These are phyloP conservation scores for Catonia carolina DNA, from an alignment of 2,888 invertebrate genomes.

Conservation along the genomic window DNA sequence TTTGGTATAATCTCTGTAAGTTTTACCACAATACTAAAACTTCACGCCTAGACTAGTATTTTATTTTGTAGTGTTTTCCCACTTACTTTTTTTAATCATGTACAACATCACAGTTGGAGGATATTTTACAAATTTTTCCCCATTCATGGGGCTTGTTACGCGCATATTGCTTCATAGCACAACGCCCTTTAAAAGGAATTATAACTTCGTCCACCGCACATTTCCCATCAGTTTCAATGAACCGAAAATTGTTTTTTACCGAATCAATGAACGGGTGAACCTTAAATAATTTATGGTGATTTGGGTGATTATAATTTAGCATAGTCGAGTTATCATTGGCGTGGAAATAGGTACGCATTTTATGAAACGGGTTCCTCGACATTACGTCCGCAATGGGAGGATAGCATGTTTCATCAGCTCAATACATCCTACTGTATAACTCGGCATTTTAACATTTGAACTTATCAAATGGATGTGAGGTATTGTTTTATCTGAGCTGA, in stretches of 20 bases:
- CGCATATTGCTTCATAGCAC: conserved; percentile 34
- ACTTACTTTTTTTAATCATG: conserved; percentile 37
- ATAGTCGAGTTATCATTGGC: conserved; percentile 21
- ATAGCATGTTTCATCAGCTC: conserved; percentile 32
- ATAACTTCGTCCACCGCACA: conserved; percentile 36
- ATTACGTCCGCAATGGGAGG: conserved; percentile 32
- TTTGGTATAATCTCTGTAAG: conserved; percentile 26
- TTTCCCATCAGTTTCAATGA: conserved; percentile 35
- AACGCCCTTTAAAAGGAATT: conserved; percentile 36
- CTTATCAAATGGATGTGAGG: conserved; percentile 31
- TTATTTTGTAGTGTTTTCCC: conserved; percentile 28
- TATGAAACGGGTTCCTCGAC: conserved; percentile 33
- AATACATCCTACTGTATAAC: conserved; percentile 34
- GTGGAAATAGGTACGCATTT: conserved; percentile 18
- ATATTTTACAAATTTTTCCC: conserved; percentile 21
- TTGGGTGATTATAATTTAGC: conserved; percentile 10
- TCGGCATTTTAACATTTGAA: conserved; percentile 32
- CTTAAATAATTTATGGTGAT: conserved; percentile 34
- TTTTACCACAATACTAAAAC: conserved; percentile 31
- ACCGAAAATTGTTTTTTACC: conserved; percentile 26
- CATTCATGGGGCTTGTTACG: conserved; percentile 32
- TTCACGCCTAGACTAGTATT: conserved; percentile 27
- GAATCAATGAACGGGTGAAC: conserved; percentile 31
- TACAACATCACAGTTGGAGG: conserved; percentile 33
- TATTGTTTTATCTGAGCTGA: no score